Evolutionary conservation across 2,797 vertebrate genomes (phyloP).

Genomic region (Arctocebus calabarensis): DNA sequence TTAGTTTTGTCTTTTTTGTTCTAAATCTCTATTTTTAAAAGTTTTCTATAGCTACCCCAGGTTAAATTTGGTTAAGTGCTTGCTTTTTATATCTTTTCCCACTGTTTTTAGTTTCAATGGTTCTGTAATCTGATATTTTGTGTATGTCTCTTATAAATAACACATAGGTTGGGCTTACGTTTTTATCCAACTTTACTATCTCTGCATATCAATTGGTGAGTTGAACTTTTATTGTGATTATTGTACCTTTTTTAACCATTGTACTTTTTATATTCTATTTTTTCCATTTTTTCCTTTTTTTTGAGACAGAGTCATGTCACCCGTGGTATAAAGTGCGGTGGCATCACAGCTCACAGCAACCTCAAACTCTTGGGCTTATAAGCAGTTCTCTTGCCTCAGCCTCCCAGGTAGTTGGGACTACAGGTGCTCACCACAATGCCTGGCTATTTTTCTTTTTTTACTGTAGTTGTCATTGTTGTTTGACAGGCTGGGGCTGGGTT

Average conservation of each 20-base stretch:
- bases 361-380: too few species aligned
- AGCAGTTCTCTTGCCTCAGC: too few species aligned
- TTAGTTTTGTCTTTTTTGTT: neutral
- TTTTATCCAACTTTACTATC: neutral
- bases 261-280: neutral
- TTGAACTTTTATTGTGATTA: conserved; percentile 27
- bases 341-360: too few species aligned
- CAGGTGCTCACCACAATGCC: too few species aligned
- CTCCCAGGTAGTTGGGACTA: too few species aligned
- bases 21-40: neutral
- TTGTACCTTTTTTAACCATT: neutral
- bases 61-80: neutral
- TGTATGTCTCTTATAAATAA: neutral
- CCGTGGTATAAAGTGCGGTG: too few species aligned
- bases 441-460: too few species aligned
- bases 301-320: too few species aligned
- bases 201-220: neutral
- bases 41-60: neutral
- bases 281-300: neutral
- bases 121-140: neutral
- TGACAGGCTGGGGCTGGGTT: too few species aligned
- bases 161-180: neutral
- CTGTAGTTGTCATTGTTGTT: too few species aligned
- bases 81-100: neutral
- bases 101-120: neutral